Percentiles rank a stretch among this genome's conserved stretches.
These are phyloP conservation scores for Drosophila nannoptera DNA, from an alignment of 1,140 invertebrate species.

Conservation along the genomic window DNA sequence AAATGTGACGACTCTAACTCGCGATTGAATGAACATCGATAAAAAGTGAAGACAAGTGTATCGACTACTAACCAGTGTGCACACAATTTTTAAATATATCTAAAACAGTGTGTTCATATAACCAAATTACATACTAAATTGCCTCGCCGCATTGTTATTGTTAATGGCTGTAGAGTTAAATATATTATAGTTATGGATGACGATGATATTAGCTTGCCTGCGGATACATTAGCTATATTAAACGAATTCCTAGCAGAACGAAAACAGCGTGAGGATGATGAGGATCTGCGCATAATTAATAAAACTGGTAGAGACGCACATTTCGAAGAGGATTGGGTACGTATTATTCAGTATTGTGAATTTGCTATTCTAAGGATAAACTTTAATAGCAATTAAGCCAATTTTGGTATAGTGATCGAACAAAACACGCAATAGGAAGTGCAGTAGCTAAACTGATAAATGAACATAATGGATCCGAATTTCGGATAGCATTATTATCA, in stretches of 20 bases:
- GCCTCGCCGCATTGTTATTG: background rate
- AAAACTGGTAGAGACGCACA: conserved; percentile 80
- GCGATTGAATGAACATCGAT: conserved; percentile 26
- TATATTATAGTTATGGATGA: conserved; percentile 47
- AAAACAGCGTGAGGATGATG: conserved; percentile 81
- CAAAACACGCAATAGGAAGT: conserved; percentile 84
- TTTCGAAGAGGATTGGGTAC: conserved; percentile 92
- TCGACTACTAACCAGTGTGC: conserved; percentile 13
- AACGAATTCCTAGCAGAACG: conserved; percentile 91
- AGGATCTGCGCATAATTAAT: conserved; percentile 79
- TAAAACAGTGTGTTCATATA: conserved; percentile 14
- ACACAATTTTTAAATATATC: background rate
- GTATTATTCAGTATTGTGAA: too few relatives aligned
- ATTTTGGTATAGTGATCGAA: conserved; percentile 95
- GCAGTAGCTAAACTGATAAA: conserved; percentile 80
- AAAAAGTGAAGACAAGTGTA: conserved; percentile 1
- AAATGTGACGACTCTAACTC: conserved; percentile 36
- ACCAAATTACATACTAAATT: background rate
- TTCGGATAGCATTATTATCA: conserved; percentile 90
- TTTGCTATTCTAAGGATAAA: too few relatives aligned
- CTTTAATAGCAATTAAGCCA: conserved; percentile 93
- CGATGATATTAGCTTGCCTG: conserved; percentile 85
- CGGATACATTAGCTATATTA: conserved; percentile 87
- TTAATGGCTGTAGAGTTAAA: background rate
- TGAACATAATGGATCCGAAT: conserved; percentile 68